These are phyloP conservation scores for Drosophila greeni DNA, from an alignment of 2,888 invertebrate species.

Conservation along the genomic window DNA sequence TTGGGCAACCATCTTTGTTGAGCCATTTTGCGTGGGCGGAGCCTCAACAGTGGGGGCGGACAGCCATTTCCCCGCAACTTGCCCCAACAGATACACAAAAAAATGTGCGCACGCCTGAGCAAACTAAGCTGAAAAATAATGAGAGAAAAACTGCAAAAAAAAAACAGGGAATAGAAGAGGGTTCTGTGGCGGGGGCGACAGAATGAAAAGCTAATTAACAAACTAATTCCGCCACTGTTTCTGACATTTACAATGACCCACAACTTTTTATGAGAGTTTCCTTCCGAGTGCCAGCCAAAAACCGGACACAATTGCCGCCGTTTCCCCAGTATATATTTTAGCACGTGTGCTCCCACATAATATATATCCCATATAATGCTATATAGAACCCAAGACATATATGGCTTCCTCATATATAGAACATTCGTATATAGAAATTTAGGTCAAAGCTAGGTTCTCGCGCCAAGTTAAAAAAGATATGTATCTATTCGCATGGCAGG, in stretches of 20 bases:
- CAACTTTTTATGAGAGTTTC: constrained; percentile 47
- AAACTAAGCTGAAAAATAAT: constrained; percentile 7
- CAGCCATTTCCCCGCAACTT: constrained; percentile 18
- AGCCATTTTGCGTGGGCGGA: constrained; percentile 55
- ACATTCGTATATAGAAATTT: constrained; percentile 48
- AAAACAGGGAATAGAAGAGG: not conserved
- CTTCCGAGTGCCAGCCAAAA: constrained; percentile 14
- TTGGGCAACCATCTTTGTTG: constrained; percentile 66
- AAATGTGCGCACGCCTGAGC: constrained; percentile 50
- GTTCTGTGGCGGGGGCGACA: constrained; percentile 24
- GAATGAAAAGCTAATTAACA: constrained; percentile 71
- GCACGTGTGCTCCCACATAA: not conserved
- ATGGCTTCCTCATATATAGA: not conserved
- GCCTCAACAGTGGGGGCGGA: constrained; percentile 49
- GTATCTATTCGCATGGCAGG: constrained; percentile 14
- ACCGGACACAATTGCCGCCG: constrained; percentile 23
- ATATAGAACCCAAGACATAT: constrained; percentile 6
- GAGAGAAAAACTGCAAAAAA: not conserved
- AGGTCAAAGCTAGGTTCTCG: constrained; percentile 47
- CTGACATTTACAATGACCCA: constrained; percentile 64
- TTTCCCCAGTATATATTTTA: not conserved
- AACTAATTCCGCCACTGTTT: constrained; percentile 70
- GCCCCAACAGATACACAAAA: constrained; percentile 60
- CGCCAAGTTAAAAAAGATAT: constrained; percentile 16
- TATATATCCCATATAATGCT: not conserved